Conservation (phyloP, 2,797 vertebrate genomes). For the Chelon auratus region DNA sequence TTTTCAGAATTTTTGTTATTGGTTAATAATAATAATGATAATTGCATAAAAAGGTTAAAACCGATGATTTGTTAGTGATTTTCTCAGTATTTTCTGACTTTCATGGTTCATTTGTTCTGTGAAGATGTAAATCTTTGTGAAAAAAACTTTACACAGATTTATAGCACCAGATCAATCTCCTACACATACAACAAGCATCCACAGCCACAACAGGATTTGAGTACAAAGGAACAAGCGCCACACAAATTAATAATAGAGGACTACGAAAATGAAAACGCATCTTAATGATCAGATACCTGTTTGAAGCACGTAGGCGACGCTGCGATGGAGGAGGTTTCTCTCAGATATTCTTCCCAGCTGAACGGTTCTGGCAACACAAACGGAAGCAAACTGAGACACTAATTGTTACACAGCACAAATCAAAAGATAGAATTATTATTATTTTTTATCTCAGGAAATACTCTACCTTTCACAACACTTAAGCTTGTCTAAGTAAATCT, state of each 20-base stretch:
- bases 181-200: no score
- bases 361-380: slow-evolving; percentile 86
- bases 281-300: slow-evolving; percentile 87
- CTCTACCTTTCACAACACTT: background rate
- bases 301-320: slow-evolving; percentile 92
- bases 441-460: no score
- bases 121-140: no score
- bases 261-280: background rate
- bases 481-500: background rate
- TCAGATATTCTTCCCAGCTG: slow-evolving; percentile 95
- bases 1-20: background rate
- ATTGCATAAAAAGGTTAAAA: background rate
- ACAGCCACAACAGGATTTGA: no score
- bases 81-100: background rate
- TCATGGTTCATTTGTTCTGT: background rate
- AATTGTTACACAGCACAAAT: background rate
- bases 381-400: background rate
- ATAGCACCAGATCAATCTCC: no score
- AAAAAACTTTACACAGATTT: no score
- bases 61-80: no score
- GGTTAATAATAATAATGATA: no score
- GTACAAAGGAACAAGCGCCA: no score
- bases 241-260: background rate
- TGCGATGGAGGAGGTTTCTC: slow-evolving; percentile 89
- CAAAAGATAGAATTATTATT: no score